Conservation (phyloP, 2,888 invertebrate genomes). For the Hetaerina titia region DNA sequence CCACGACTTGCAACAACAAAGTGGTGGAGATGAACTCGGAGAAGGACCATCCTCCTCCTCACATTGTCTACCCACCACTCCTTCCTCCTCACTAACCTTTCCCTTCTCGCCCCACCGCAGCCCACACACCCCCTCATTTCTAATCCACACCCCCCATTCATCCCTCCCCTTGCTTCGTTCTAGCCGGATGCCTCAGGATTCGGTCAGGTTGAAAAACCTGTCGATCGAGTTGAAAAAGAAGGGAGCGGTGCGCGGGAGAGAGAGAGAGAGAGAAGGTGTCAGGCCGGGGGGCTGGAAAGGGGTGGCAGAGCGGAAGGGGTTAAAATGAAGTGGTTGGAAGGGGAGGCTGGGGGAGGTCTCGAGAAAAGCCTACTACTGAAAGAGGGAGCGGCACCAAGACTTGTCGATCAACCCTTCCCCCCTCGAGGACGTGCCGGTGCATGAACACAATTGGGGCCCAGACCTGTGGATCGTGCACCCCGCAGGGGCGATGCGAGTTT, state of each 20-base stretch:
- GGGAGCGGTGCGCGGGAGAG: not conserved
- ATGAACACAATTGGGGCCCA: not conserved
- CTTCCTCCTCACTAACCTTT: not conserved
- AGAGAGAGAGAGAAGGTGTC: not conserved
- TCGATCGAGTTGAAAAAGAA: constrained; percentile 34
- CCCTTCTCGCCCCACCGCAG: not conserved
- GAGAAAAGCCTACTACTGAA: not conserved
- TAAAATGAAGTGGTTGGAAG: not conserved
- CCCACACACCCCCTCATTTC: not conserved
- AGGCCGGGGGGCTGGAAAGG: not conserved
- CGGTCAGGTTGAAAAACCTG: constrained; percentile 60
- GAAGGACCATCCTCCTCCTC: not conserved
- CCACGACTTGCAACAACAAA: not conserved
- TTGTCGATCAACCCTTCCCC: not conserved
- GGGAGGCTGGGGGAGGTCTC: not conserved
- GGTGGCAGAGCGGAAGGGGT: not conserved
- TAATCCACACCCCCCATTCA: not conserved
- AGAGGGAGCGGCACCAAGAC: not conserved
- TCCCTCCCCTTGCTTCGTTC: not conserved
- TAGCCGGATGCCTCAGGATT: constrained; percentile 60
- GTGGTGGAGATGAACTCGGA: not conserved
- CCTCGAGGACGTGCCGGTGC: not conserved
- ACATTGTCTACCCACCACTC: not conserved
- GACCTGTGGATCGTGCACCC: not conserved
- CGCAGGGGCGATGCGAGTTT: not conserved